Evolutionary conservation across 2,888 invertebrate genomes (phyloP).

Genomic region (Drosophila kambysellisi): DNA sequence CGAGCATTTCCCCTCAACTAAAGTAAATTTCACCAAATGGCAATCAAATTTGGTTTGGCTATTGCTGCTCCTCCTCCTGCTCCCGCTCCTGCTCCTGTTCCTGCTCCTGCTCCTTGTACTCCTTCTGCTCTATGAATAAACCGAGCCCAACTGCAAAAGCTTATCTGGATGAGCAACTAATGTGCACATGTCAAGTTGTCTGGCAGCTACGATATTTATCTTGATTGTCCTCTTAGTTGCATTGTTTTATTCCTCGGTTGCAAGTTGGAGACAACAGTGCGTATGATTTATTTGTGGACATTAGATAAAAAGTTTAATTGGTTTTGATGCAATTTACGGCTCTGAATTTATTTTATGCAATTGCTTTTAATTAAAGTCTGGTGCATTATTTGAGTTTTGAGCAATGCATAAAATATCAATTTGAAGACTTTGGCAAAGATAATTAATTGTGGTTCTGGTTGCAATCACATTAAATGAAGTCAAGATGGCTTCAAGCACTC

Average conservation of each 20-base stretch:
- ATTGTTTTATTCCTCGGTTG: neutral
- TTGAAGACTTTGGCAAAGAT: neutral
- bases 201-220: constrained; percentile 58
- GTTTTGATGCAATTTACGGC: constrained; percentile 69
- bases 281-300: constrained; percentile 67
- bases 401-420: constrained; percentile 4
- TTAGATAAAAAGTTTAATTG: constrained; percentile 73
- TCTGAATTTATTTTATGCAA: constrained; percentile 45
- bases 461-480: neutral
- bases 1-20: constrained; percentile 48
- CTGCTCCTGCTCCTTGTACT: constrained; percentile 15
- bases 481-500: neutral
- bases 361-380: constrained; percentile 70
- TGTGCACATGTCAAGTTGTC: constrained; percentile 62
- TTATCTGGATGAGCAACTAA: constrained; percentile 66
- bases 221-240: constrained; percentile 49
- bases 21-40: constrained; percentile 57
- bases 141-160: constrained; percentile 40
- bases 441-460: constrained; percentile 1
- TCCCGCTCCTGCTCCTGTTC: constrained; percentile 3
- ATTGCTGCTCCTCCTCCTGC: constrained; percentile 8
- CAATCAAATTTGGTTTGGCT: constrained; percentile 58
- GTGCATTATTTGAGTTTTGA: constrained; percentile 32
- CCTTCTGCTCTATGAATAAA: constrained; percentile 31
- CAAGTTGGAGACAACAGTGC: constrained; percentile 59